Conservation (phyloP, 2,797 vertebrate genomes). For the Rhinophrynus dorsalis region DNA sequence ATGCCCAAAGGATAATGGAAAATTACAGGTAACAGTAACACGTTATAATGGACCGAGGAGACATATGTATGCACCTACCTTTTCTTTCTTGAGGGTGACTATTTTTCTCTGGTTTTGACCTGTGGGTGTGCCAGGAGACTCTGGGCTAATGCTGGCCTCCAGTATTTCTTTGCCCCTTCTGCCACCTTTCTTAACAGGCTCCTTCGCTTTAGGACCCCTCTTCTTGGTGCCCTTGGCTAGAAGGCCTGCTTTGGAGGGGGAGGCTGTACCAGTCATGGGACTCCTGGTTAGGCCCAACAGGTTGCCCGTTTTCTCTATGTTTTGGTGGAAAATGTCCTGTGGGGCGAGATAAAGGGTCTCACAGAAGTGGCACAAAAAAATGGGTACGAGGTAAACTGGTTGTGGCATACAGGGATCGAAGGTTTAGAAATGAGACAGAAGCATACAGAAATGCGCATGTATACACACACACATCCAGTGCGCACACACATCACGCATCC, state of each 20-base stretch:
- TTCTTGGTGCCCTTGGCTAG: constrained; percentile 80
- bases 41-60: too few species aligned
- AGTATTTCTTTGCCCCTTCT: constrained; percentile 70
- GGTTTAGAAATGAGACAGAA: background rate
- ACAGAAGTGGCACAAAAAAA: background rate
- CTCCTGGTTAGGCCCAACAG: constrained; percentile 74
- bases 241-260: constrained; percentile 66
- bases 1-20: too few species aligned
- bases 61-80: too few species aligned
- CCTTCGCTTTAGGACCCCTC: constrained; percentile 80
- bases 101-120: constrained; percentile 75
- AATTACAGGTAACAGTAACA: too few species aligned
- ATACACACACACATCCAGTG: too few species aligned
- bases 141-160: constrained; percentile 66
- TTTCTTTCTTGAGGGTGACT: constrained; percentile 58
- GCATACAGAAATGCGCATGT: background rate
- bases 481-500: background rate
- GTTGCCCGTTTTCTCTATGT: constrained; percentile 79
- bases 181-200: constrained; percentile 77
- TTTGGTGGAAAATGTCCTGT: constrained; percentile 91
- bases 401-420: background rate
- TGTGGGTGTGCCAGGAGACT: constrained; percentile 80
- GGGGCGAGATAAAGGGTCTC: constrained; percentile 1
- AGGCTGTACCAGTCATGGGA: constrained; percentile 67
- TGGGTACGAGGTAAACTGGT: too few species aligned